These are phyloP conservation scores for Apis cerana DNA, from an alignment of 1,140 invertebrate genomes.

Conservation along the genomic window DNA sequence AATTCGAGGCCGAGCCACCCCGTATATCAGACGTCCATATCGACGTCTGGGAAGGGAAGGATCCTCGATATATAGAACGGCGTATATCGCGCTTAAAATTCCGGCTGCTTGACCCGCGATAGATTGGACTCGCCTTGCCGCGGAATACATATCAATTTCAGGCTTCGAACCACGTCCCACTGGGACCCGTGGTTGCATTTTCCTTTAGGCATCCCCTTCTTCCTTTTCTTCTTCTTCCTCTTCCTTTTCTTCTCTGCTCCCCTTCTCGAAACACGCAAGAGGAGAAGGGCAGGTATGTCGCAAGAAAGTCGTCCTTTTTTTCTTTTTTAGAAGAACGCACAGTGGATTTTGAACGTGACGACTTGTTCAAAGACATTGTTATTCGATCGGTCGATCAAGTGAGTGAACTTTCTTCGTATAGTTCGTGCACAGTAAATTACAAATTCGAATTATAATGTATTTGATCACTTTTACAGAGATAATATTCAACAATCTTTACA, in stretches of 20 bases:
- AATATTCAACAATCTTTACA: no score
- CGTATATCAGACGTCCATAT: background rate
- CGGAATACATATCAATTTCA: constrained; percentile 82
- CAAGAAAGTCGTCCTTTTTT: background rate
- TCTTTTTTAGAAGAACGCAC: background rate
- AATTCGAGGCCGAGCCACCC: constrained; percentile 4
- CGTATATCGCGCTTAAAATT: constrained; percentile 79
- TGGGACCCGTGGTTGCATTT: constrained; percentile 73
- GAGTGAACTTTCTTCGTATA: no score
- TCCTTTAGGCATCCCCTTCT: constrained; percentile 48
- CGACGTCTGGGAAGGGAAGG: background rate
- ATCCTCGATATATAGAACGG: constrained; percentile 31
- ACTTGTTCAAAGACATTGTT: background rate
- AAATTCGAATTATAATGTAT: no score
- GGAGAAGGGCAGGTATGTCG: constrained; percentile 4
- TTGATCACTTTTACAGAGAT: no score
- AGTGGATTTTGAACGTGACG: background rate
- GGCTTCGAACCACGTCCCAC: constrained; percentile 66
- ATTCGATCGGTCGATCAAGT: no score
- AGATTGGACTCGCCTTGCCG: constrained; percentile 78
- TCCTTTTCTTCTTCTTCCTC: background rate
- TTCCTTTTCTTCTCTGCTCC: constrained; percentile 23
- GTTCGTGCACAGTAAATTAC: no score
- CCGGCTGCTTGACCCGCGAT: constrained; percentile 81
- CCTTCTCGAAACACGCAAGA: background rate